Percentiles rank a stretch among this genome's conserved stretches.
Conservation (phyloP, 2,113 vertebrate genomes). For the Gadus chalcogrammus region DNA sequence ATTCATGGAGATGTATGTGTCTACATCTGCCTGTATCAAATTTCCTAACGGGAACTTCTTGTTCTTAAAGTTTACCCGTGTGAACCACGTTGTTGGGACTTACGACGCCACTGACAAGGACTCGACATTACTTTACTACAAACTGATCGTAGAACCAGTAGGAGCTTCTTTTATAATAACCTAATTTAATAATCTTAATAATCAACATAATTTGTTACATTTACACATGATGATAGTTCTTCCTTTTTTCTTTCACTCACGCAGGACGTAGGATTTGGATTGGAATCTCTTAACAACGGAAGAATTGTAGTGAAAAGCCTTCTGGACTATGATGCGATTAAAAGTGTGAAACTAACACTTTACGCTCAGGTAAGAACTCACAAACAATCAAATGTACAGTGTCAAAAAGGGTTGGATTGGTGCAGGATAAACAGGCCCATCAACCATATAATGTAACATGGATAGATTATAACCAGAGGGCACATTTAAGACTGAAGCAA, state of each 20-base stretch:
- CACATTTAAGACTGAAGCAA: background rate
- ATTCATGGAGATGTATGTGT: background rate
- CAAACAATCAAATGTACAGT: background rate
- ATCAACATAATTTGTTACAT: background rate
- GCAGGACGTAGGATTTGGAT: constrained; percentile 67
- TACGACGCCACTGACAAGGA: constrained; percentile 48
- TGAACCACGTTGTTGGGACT: background rate
- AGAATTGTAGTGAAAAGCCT: constrained; percentile 55
- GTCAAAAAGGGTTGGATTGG: background rate
- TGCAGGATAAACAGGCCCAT: too few relatives aligned
- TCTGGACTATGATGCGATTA: constrained; percentile 72
- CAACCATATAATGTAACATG: background rate
- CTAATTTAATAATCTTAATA: too few relatives aligned
- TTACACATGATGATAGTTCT: background rate
- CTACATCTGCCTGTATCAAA: background rate
- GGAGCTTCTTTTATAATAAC: background rate
- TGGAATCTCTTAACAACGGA: constrained; percentile 52
- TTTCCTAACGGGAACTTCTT: background rate
- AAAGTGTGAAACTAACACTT: constrained; percentile 52
- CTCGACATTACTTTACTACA: constrained; percentile 15
- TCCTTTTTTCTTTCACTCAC: background rate
- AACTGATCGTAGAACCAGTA: constrained; percentile 40
- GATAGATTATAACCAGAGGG: background rate
- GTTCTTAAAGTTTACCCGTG: constrained; percentile 37
- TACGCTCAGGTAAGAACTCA: constrained; percentile 71